A percentile compares a stretch with the other conserved stretches of the same genome.
Evolutionary conservation across 2,113 vertebrate species (phyloP).

Genomic region (Benitochromis conjunctus): DNA sequence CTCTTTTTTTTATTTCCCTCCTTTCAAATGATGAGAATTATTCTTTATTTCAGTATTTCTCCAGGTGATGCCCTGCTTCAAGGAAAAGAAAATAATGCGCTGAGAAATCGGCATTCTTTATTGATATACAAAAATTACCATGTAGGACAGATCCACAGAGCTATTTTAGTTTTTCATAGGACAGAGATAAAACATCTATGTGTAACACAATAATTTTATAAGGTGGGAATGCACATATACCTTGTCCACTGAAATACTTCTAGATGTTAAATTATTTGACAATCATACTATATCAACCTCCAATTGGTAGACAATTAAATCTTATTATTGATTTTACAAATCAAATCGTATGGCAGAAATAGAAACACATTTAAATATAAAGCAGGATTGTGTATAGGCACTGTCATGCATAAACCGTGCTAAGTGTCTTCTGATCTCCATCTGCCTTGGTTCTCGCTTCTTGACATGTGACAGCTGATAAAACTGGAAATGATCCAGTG

Average conservation of each 20-base stretch:
- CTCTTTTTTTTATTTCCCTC: not conserved
- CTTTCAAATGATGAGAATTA: not conserved
- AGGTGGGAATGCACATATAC: not conserved
- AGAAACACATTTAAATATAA: not conserved
- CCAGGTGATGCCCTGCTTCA: not conserved
- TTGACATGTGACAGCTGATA: not conserved
- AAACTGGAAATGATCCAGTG: not conserved
- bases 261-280: not conserved
- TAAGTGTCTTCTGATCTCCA: not conserved
- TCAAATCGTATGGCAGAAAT: rapidly evolving
- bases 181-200: not conserved
- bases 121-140: not conserved
- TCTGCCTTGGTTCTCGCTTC: not conserved
- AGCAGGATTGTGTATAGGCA: rapidly evolving
- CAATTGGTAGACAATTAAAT: not conserved
- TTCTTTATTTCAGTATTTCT: not conserved
- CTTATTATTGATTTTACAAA: not conserved
- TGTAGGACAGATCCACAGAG: rapidly evolving
- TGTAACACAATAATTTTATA: not conserved
- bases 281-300: not conserved
- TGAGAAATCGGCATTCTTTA: not conserved
- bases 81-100: not conserved
- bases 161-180: not conserved
- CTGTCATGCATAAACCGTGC: not conserved
- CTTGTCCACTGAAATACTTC: not conserved